Conservation (phyloP, 1,140 invertebrate species). For the Procambarus clarkii region DNA sequence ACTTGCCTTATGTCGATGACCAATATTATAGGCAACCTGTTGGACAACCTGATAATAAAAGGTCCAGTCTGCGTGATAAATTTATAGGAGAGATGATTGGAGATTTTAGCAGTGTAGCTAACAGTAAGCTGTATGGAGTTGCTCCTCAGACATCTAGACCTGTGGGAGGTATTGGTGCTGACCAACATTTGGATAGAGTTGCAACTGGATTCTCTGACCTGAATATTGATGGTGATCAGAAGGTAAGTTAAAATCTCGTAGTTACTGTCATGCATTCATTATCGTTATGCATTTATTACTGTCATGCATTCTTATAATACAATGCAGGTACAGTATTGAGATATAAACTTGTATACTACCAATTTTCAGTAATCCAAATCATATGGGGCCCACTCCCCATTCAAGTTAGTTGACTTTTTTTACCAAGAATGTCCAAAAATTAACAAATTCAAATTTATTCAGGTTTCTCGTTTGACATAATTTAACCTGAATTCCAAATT, state of each 20-base stretch:
- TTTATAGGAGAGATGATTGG: constrained; percentile 53
- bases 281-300: too few species aligned
- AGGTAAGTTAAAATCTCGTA: constrained; percentile 19
- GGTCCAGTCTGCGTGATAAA: not conserved
- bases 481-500: too few species aligned
- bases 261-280: too few species aligned
- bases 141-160: constrained; percentile 10
- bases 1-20: not conserved
- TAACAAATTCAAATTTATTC: too few species aligned
- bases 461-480: too few species aligned
- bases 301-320: too few species aligned
- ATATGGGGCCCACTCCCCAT: too few species aligned
- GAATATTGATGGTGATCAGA: not conserved
- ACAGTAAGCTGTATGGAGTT: constrained; percentile 26
- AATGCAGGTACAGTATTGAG: too few species aligned
- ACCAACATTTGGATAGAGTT: not conserved
- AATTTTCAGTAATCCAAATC: too few species aligned
- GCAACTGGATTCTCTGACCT: constrained; percentile 22
- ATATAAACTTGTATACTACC: too few species aligned
- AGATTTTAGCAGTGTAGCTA: constrained; percentile 13
- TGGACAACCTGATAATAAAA: not conserved
- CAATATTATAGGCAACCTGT: not conserved
- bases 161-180: constrained; percentile 5
- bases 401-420: too few species aligned
- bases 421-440: too few species aligned